phyloP scores from a whole-genome alignment of 2,797 vertebrate species.

The Rachycentron canadum region DNA sequence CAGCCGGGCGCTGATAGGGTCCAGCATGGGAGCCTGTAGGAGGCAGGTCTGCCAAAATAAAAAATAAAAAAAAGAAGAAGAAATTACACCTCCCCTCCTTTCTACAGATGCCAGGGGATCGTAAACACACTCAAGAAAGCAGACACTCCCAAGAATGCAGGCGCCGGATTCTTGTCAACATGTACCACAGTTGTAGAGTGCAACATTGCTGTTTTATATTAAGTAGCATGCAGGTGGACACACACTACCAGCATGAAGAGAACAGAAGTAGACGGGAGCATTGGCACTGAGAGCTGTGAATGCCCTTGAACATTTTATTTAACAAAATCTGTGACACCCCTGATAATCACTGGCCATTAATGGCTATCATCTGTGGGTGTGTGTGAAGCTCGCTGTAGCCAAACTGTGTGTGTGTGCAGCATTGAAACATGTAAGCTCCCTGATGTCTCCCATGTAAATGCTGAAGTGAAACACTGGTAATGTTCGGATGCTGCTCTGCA shows the following conservation, averaged over 20 bases:
- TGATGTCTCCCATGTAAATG: conserved; percentile 38
- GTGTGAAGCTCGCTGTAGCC: conserved; percentile 47
- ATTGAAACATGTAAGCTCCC: conserved; percentile 25
- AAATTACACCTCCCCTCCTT: conserved; percentile 68
- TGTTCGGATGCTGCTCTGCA: background rate
- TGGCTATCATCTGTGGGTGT: conserved; percentile 54
- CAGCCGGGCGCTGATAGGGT: conserved; percentile 69
- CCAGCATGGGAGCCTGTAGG: conserved; percentile 62
- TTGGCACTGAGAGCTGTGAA: conserved; percentile 23
- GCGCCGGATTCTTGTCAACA: conserved; percentile 57
- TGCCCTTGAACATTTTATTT: conserved; percentile 41
- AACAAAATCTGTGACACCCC: conserved; percentile 41
- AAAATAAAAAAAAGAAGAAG: conserved; percentile 62
- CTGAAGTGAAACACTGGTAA: conserved; percentile 27
- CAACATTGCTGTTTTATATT: conserved; percentile 29
- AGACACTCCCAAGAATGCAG: conserved; percentile 67
- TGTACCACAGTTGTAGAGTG: conserved; percentile 24
- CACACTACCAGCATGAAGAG: background rate
- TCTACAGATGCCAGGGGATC: conserved; percentile 67
- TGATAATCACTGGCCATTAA: conserved; percentile 43
- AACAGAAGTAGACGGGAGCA: background rate
- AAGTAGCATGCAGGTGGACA: conserved; percentile 8
- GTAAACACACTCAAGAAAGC: conserved; percentile 70
- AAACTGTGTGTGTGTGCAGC: conserved; percentile 29
- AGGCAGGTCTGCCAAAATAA: conserved; percentile 69